Base-by-base conservation (phyloP, 1,140 invertebrate genomes). In the Geopemphigus sp. region DNA sequence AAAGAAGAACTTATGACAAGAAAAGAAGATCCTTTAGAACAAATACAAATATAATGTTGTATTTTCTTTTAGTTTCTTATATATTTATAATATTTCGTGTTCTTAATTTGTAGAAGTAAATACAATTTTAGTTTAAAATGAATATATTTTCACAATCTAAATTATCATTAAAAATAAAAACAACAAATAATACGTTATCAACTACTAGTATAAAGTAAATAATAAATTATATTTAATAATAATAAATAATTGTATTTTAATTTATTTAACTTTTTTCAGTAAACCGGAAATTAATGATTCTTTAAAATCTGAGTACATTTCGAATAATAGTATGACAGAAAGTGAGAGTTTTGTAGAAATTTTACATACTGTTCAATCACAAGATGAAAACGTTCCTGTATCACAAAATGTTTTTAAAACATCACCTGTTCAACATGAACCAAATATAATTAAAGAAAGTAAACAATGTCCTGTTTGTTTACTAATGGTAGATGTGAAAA, bases 381-480 rank as follows among this genome's bases (percentile, higher is more conserved):
- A 63, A 8, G 6, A 45, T 26, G 39, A 63, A 63, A 61, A 63
- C 50, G 6, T 17, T 45, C 15, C 29, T 6, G 26, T 63, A 17
- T 78, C 74, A 24, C 73, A 76, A 76, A 39, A 17, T 19, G 22
- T 76, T 76, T 76, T 76, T 50, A 78, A 78, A 14, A 50, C 29
- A 22, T 78, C 57, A 24, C 0, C 54, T 8, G 6, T 17, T 80
- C 26, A 56, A 54, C 57, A 47, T 68, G 4, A 24, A 54, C 17
- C 76, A 64, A 47, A 66, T 19, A 6, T 26, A 2, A 63, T 32
- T 22, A 80, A 80, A 29, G 19, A 50, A 53, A 81, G 22, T 39
- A 82, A 78, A 59, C 72, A 81, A 66, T 82, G 82, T 56, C 82
- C 82, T 15, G 17, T 82, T 64, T 82, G 82, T 80, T 81, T 80